A percentile compares a stretch with the other conserved stretches of the same genome.
Conservation (phyloP, 1,140 invertebrate species). For the Mactra quadrangularis region DNA sequence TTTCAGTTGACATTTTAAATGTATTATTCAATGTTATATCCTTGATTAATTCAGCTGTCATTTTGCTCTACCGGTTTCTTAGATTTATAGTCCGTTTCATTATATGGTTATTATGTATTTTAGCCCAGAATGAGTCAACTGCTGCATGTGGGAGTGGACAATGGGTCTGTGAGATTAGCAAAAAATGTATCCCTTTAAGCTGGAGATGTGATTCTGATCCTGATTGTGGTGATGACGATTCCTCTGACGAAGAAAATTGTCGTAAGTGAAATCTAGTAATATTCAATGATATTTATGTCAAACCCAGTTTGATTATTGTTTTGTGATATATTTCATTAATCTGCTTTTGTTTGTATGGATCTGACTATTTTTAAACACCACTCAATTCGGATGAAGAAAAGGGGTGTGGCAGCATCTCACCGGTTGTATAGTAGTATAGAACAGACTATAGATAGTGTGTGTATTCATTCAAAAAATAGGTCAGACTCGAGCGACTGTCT, state of each 20-base stretch:
- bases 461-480: conserved; percentile 4
- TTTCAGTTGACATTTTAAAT: no score
- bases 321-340: background rate
- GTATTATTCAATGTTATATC: no score
- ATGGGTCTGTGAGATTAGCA: background rate
- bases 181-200: conserved; percentile 56
- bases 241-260: conserved; percentile 51
- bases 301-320: background rate
- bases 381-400: no score
- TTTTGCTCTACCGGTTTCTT: no score
- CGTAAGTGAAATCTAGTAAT: conserved; percentile 34
- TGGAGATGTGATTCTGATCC: conserved; percentile 56
- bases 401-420: conserved; percentile 47
- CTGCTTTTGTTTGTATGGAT: background rate
- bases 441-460: conserved; percentile 41
- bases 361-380: background rate
- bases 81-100: conserved; percentile 7
- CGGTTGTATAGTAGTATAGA: background rate
- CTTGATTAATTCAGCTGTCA: no score
- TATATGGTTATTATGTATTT: background rate
- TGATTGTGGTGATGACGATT: conserved; percentile 34
- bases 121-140: background rate
- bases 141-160: conserved; percentile 31
- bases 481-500: background rate
- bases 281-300: background rate